Percentiles rank a stretch among this genome's conserved stretches.
Evolutionary conservation across 2,113 vertebrate genomes (phyloP).

Genomic region (Tamias sibiricus): DNA sequence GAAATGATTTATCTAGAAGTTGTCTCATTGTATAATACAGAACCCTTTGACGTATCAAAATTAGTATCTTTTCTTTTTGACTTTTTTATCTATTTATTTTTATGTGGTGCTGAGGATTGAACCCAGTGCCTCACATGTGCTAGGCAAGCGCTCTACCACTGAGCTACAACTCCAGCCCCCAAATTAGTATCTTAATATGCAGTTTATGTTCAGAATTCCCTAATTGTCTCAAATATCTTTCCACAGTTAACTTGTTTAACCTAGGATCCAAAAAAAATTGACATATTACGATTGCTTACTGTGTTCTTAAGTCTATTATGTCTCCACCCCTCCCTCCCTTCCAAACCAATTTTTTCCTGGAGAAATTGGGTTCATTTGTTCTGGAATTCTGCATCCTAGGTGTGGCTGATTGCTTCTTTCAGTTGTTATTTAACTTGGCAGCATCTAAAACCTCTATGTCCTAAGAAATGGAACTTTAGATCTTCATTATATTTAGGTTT

Average conservation of each 20-base stretch:
- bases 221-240: neutral
- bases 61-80: neutral
- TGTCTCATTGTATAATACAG: neutral
- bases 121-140: too few species aligned
- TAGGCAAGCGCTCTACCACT: too few species aligned
- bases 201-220: neutral
- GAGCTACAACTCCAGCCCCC: too few species aligned
- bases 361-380: constrained; percentile 63
- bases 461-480: constrained; percentile 33
- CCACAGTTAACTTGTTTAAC: neutral
- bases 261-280: neutral
- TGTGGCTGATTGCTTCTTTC: constrained; percentile 25
- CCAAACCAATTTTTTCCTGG: neutral
- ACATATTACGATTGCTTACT: neutral
- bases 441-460: neutral
- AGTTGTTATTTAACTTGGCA: constrained; percentile 56
- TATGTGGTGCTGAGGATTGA: too few species aligned
- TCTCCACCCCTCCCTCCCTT: neutral
- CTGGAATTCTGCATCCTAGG: constrained; percentile 49
- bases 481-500: constrained; percentile 22
- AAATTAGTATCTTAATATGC: neutral
- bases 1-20: constrained; percentile 4
- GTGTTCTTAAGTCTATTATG: neutral
- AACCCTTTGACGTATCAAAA: neutral
- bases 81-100: too few species aligned